Evolutionary conservation across 2,888 invertebrate species (phyloP).

Genomic region (Chaetoderma sp.): DNA sequence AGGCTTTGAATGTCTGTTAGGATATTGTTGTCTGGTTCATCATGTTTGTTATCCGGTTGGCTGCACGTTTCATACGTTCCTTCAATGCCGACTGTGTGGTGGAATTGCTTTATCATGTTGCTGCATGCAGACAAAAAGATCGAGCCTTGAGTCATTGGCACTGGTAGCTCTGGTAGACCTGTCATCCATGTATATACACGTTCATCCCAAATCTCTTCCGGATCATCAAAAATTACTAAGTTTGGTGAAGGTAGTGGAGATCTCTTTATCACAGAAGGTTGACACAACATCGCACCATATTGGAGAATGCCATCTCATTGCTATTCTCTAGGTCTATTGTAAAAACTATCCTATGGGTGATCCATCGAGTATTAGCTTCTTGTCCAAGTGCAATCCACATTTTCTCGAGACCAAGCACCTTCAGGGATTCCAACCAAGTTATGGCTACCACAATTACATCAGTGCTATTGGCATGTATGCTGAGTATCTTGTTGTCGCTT

Average conservation of each 20-base stretch:
- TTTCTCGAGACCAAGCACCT: conserved; percentile 11
- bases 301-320: conserved; percentile 18
- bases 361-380: conserved; percentile 17
- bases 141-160: conserved; percentile 27
- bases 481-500: conserved; percentile 17
- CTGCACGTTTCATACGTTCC: conserved; percentile 26
- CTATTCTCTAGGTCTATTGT: no score
- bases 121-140: conserved; percentile 32
- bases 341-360: conserved; percentile 22
- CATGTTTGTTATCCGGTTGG: conserved; percentile 18
- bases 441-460: no score
- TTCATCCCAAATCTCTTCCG: not conserved
- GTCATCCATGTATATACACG: conserved; percentile 30
- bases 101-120: conserved; percentile 28
- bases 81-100: conserved; percentile 18
- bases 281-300: conserved; percentile 29
- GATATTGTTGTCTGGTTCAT: conserved; percentile 8
- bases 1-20: not conserved
- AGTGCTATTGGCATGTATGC: conserved; percentile 29
- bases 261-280: conserved; percentile 12
- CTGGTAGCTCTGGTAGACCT: conserved; percentile 24
- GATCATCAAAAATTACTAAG: conserved; percentile 1
- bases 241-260: conserved; percentile 15
- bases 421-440: not conserved
- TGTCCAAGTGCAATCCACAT: conserved; percentile 29